Conservation (phyloP, 2,797 vertebrate species). For the Neosalanx taihuensis region DNA sequence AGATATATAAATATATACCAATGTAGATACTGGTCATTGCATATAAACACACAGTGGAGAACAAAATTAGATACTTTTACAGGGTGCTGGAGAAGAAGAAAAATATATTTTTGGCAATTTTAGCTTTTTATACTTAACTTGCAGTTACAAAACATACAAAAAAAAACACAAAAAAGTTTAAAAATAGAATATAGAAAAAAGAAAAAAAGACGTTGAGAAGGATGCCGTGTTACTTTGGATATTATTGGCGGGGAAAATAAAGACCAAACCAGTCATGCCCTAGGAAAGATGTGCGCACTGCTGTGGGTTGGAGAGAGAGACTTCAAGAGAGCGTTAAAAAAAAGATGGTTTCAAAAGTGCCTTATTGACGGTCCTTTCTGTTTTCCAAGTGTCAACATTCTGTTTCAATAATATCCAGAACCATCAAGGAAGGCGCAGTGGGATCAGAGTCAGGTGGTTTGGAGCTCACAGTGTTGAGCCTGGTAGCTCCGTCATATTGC, state of each 20-base stretch:
- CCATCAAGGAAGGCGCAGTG: slow-evolving; percentile 64
- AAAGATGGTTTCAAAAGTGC: slow-evolving; percentile 72
- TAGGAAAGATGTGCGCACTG: slow-evolving; percentile 42
- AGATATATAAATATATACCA: slow-evolving; percentile 72
- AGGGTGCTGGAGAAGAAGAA: slow-evolving; percentile 99
- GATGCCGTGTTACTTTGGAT: slow-evolving; percentile 66
- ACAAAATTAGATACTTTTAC: slow-evolving; percentile 99
- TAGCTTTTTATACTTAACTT: slow-evolving; percentile 99
- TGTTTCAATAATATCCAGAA: slow-evolving; percentile 75
- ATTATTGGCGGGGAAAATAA: slow-evolving; percentile 63
- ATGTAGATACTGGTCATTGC: slow-evolving; percentile 98
- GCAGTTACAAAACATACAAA: slow-evolving; percentile 86
- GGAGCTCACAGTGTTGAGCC: slow-evolving; percentile 56
- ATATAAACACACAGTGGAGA: slow-evolving; percentile 91
- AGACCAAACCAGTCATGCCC: slow-evolving; percentile 65
- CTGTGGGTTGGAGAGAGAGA: slow-evolving; percentile 35
- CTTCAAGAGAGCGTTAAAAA: slow-evolving; percentile 43
- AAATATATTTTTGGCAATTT: slow-evolving; percentile 99
- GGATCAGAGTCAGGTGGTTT: slow-evolving; percentile 31
- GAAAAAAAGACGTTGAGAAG: slow-evolving; percentile 38
- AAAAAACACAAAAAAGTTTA: slow-evolving; percentile 43
- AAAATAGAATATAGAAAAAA: slow-evolving; percentile 69
- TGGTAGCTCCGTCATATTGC: slow-evolving; percentile 52
- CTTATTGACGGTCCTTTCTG: slow-evolving; percentile 77
- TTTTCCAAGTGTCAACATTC: slow-evolving; percentile 72